A percentile compares a stretch with the other conserved stretches of the same genome.
These are phyloP conservation scores for Tribolium freemani DNA, from an alignment of 2,888 invertebrate species.

Conservation along the genomic window DNA sequence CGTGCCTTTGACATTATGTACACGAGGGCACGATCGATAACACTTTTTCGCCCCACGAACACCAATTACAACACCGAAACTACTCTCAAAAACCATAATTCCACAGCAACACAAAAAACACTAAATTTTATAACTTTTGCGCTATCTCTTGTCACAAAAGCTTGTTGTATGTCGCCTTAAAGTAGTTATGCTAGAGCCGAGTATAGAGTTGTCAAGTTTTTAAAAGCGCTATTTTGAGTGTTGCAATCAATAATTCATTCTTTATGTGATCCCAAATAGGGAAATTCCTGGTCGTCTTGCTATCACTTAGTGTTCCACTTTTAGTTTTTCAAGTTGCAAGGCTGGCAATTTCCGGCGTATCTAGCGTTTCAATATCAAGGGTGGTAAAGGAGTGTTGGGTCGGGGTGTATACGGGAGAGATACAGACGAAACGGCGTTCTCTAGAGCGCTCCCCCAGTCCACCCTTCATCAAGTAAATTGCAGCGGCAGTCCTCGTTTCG, in stretches of 20 bases:
- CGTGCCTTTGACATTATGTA: constrained; percentile 48
- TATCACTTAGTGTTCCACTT: background rate
- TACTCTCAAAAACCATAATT: background rate
- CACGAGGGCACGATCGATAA: constrained; percentile 44
- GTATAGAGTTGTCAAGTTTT: no score
- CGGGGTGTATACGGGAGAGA: constrained; percentile 25
- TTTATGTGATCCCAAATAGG: background rate
- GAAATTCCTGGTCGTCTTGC: background rate
- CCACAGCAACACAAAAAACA: no score
- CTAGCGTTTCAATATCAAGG: constrained; percentile 46
- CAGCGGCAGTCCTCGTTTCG: constrained; percentile 67
- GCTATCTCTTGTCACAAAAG: no score
- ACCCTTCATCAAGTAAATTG: constrained; percentile 68
- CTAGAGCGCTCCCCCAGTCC: constrained; percentile 55
- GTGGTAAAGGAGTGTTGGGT: constrained; percentile 39
- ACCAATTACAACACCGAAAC: background rate
- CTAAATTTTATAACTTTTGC: no score
- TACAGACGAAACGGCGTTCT: constrained; percentile 26
- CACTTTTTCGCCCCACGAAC: constrained; percentile 30
- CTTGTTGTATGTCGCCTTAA: no score
- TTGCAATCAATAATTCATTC: no score
- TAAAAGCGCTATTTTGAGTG: no score
- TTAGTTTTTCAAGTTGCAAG: constrained; percentile 1
- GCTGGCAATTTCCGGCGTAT: constrained; percentile 41
- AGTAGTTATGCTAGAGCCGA: no score